Percentiles rank a stretch among this genome's conserved stretches.
These are phyloP conservation scores for Drosophila kikkawai DNA, from an alignment of 1,140 invertebrate species.

Conservation along the genomic window DNA sequence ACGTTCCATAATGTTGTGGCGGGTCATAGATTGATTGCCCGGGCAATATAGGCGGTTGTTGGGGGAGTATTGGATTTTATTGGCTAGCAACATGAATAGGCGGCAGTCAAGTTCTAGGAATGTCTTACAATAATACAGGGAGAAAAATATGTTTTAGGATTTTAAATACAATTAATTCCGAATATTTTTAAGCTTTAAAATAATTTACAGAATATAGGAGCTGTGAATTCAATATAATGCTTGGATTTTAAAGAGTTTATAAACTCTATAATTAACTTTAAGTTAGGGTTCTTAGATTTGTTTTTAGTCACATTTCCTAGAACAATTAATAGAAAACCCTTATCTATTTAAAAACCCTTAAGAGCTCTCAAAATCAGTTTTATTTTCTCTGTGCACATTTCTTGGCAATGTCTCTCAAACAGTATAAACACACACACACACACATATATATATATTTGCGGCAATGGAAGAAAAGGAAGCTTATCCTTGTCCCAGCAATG, in stretches of 20 bases:
- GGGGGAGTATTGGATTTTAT: conserved; percentile 21
- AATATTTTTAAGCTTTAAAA: neutral
- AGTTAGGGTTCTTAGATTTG: no score
- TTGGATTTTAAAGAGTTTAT: neutral
- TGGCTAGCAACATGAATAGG: conserved; percentile 38
- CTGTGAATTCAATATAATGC: no score
- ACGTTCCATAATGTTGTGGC: conserved; percentile 35
- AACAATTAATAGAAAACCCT: no score
- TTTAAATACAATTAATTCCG: neutral
- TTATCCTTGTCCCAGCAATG: conserved; percentile 25
- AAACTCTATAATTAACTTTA: no score
- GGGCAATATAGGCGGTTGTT: neutral
- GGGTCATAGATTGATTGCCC: conserved; percentile 47
- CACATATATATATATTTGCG: neutral
- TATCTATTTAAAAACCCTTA: no score
- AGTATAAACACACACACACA: neutral
- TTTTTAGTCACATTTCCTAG: no score
- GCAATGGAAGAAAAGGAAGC: conserved; percentile 8
- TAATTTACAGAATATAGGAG: neutral
- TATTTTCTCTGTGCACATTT: neutral
- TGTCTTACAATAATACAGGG: neutral
- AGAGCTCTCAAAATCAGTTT: no score
- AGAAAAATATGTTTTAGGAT: neutral
- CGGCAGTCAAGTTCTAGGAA: neutral
- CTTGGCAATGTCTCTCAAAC: conserved; percentile 6